A percentile compares a stretch with the other conserved stretches of the same genome.
Evolutionary conservation across 2,797 vertebrate genomes (phyloP).

Genomic region (Rhinichthys osculus): DNA sequence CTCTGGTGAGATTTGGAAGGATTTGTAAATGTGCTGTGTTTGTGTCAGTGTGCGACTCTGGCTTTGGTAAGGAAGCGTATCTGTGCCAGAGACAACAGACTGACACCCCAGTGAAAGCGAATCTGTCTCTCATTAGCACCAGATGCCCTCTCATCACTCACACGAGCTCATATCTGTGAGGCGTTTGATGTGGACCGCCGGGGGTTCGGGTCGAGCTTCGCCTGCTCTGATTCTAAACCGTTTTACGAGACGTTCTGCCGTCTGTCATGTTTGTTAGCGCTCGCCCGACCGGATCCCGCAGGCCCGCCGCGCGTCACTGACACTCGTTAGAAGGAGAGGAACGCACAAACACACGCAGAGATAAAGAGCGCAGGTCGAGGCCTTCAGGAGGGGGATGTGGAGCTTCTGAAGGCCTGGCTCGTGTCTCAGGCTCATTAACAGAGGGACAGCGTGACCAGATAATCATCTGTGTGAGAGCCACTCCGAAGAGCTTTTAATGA

Average conservation of each 20-base stretch:
- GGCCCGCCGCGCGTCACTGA: neutral
- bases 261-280: constrained; percentile 13
- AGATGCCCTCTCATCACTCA: constrained; percentile 39
- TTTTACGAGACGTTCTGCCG: constrained; percentile 2
- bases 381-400: neutral
- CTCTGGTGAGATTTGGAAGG: neutral
- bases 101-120: constrained; percentile 12
- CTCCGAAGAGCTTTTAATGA: constrained; percentile 63
- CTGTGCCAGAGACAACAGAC: constrained; percentile 25
- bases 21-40: constrained; percentile 16
- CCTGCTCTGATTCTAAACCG: neutral
- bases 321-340: neutral
- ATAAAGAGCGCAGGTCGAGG: neutral
- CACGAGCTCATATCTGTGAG: neutral
- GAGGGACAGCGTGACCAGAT: constrained; percentile 55
- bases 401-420: neutral
- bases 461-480: constrained; percentile 66
- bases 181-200: neutral
- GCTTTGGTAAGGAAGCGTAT: neutral
- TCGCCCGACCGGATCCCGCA: constrained; percentile 3
- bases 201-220: neutral
- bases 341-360: neutral
- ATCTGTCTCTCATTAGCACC: constrained; percentile 42
- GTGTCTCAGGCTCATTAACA: constrained; percentile 60
- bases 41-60: neutral